A percentile compares a stretch with the other conserved stretches of the same genome.
These are phyloP conservation scores for Lytechinus pictus DNA, from an alignment of 35 echinoderm and acorn worm genomes.

Conservation along the genomic window DNA sequence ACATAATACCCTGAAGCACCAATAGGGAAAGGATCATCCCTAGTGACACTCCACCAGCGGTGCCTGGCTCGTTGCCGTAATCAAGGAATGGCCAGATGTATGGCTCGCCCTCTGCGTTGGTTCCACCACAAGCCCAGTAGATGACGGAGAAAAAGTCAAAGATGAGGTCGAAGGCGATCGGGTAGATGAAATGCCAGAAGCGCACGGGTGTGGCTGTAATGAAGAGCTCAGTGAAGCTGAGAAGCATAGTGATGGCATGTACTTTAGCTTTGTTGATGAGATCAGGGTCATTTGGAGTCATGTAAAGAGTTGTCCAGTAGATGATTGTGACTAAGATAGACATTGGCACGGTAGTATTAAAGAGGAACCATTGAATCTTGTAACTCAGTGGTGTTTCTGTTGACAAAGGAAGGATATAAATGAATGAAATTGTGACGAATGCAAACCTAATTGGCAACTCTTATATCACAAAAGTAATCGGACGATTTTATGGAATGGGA, in stretches of 20 bases:
- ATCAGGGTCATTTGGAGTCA: background rate
- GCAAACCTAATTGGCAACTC: too few relatives aligned
- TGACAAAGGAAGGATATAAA: background rate
- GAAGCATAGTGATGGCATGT: constrained; percentile 55
- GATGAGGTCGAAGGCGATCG: constrained; percentile 52
- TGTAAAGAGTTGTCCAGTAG: constrained; percentile 62
- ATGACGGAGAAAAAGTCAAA: constrained; percentile 61
- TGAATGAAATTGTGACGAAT: too few relatives aligned
- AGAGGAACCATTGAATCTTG: constrained; percentile 69
- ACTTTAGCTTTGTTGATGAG: constrained; percentile 55
- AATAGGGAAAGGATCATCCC: constrained; percentile 32
- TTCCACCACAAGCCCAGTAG: constrained; percentile 64
- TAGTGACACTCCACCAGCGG: background rate
- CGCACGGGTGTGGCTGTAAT: constrained; percentile 58
- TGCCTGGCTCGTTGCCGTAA: constrained; percentile 59
- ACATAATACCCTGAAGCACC: constrained; percentile 44
- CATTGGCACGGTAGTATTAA: constrained; percentile 29
- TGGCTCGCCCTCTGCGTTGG: constrained; percentile 43
- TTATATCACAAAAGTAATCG: too few relatives aligned
- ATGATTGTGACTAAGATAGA: constrained; percentile 57
- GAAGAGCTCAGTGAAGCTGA: constrained; percentile 57
- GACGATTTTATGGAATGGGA: too few relatives aligned
- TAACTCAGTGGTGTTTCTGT: constrained; percentile 53
- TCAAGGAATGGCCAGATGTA: constrained; percentile 61
- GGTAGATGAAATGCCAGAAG: constrained; percentile 68